phyloP scores from a whole-genome alignment of 2,113 vertebrate genomes.

The Bubo blakistoni region DNA sequence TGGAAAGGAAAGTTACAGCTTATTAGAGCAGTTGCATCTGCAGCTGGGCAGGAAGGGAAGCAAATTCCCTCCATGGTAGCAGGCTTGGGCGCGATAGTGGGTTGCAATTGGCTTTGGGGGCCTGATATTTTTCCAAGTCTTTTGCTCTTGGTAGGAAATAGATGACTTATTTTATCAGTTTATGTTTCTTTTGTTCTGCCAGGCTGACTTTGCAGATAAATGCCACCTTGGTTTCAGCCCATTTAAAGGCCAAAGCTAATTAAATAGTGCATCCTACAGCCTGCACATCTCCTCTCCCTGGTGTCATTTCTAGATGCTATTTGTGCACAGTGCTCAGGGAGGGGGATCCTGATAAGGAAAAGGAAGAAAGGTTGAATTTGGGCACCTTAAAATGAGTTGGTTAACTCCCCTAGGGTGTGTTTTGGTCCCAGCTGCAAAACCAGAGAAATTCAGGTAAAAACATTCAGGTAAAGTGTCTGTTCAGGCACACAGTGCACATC shows the following conservation, averaged over 20 bases:
- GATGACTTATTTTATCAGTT: background rate
- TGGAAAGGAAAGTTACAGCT: constrained; percentile 51
- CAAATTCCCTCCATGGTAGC: background rate
- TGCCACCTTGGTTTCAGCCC: background rate
- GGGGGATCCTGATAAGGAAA: background rate
- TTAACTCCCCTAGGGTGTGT: background rate
- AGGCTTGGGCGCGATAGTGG: background rate
- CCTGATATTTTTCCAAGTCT: background rate
- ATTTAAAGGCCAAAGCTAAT: constrained; percentile 27
- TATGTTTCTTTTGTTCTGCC: background rate
- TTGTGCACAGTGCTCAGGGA: background rate
- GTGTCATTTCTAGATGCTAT: background rate
- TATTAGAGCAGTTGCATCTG: constrained; percentile 61
- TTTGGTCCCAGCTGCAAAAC: background rate
- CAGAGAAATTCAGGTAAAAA: background rate
- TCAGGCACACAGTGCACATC: accelerated
- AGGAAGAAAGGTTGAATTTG: background rate
- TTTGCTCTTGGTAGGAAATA: background rate
- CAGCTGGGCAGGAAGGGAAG: constrained; percentile 54
- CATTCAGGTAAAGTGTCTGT: too few species aligned
- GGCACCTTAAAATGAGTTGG: accelerated
- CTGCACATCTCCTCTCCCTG: background rate
- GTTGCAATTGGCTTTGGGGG: background rate
- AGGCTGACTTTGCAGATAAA: background rate
- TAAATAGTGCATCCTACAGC: background rate